Conservation (phyloP, 2,888 invertebrate species). For the Lapara coniferarum region DNA sequence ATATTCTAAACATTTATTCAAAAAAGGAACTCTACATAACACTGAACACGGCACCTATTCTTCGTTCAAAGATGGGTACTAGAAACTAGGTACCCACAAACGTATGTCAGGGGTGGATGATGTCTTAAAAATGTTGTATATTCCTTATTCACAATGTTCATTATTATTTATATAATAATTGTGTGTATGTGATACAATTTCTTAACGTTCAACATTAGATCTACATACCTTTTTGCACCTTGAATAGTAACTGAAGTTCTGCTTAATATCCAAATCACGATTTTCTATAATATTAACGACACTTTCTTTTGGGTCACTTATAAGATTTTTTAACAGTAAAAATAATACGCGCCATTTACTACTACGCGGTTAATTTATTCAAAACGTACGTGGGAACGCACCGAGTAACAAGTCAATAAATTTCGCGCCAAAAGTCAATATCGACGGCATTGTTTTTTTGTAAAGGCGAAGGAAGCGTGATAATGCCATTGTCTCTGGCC, state of each 20-base stretch:
- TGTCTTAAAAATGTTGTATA: no score
- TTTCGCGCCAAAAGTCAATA: slow-evolving; percentile 59
- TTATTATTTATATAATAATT: no score
- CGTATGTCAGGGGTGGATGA: no score
- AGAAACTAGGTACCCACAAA: no score
- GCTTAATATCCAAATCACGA: background rate
- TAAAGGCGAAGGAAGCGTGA: slow-evolving; percentile 47
- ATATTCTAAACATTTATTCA: no score
- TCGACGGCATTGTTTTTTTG: slow-evolving; percentile 53
- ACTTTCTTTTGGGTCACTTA: background rate
- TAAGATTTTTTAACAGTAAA: background rate
- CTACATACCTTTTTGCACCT: background rate
- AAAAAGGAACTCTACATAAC: no score
- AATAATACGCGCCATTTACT: slow-evolving; percentile 31
- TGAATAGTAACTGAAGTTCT: background rate
- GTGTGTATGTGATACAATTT: no score
- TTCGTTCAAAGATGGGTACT: no score
- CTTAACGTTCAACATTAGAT: background rate
- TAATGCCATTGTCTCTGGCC: slow-evolving; percentile 74
- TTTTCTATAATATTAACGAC: background rate
- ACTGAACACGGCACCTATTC: no score
- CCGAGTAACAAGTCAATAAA: slow-evolving; percentile 58
- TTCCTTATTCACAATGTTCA: no score
- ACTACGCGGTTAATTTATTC: slow-evolving; percentile 22
- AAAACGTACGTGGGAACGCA: slow-evolving; percentile 57